Percentiles rank a stretch among this genome's conserved stretches.
Evolutionary conservation across 1,140 invertebrate genomes (phyloP).

Genomic region (Camponotus floridanus): DNA sequence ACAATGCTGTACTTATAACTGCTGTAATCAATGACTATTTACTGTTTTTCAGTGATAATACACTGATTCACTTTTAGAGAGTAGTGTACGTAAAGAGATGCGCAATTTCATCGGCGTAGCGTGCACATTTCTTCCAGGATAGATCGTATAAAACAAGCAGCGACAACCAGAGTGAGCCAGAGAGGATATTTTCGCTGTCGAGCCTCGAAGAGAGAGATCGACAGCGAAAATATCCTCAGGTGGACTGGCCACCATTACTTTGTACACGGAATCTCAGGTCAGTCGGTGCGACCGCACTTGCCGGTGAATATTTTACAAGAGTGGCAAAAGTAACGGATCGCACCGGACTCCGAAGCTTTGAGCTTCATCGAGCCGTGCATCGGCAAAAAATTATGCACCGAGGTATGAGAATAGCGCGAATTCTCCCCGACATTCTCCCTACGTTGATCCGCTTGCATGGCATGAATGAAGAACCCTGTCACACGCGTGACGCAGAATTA

Average conservation of each 20-base stretch:
- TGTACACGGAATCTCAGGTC: not conserved
- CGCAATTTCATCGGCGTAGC: not conserved
- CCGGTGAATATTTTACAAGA: constrained; percentile 49
- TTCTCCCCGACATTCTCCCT: constrained; percentile 2
- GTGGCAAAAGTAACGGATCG: constrained; percentile 36
- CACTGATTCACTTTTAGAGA: no score
- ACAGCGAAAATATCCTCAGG: no score
- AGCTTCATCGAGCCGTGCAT: constrained; percentile 38
- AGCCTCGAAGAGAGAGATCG: constrained; percentile 11
- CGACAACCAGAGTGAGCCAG: not conserved
- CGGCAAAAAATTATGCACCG: constrained; percentile 37
- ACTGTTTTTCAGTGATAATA: no score
- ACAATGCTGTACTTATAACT: no score
- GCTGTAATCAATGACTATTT: no score
- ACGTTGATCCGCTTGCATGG: not conserved
- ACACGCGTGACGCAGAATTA: not conserved
- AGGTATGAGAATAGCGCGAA: not conserved
- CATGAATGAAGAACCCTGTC: constrained; percentile 33
- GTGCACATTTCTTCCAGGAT: not conserved
- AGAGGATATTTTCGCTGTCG: constrained; percentile 16
- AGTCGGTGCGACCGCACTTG: not conserved
- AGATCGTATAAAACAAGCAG: constrained; percentile 9
- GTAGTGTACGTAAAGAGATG: not conserved
- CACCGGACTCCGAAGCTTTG: constrained; percentile 23
- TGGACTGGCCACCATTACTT: not conserved